These are phyloP conservation scores for Sepioteuthis lessoniana DNA, from an alignment of 2,888 invertebrate genomes.

Conservation along the genomic window DNA sequence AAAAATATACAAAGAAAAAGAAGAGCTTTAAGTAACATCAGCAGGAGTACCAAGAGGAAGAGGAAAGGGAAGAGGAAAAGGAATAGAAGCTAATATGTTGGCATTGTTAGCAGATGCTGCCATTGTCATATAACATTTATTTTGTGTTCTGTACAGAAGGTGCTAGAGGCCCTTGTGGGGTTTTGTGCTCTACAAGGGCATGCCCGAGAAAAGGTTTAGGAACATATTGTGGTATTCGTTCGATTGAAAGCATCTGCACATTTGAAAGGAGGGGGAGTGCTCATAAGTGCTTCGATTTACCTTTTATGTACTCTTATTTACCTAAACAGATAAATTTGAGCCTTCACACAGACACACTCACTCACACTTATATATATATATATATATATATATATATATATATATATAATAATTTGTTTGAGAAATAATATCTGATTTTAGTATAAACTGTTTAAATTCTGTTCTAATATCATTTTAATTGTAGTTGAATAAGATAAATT, in stretches of 20 bases:
- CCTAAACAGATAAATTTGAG: neutral
- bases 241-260: neutral
- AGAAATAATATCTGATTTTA: no score
- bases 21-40: neutral
- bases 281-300: neutral
- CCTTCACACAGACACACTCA: no score
- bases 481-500: no score
- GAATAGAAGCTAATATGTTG: neutral
- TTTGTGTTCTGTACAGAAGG: slow-evolving; percentile 6
- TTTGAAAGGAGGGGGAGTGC: neutral
- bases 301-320: neutral
- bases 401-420: no score
- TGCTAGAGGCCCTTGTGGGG: slow-evolving; percentile 33
- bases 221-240: neutral
- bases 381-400: neutral
- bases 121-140: neutral
- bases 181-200: neutral
- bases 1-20: neutral
- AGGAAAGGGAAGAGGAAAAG: neutral
- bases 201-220: neutral
- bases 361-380: neutral
- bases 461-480: no score
- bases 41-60: neutral
- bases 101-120: slow-evolving; percentile 3
- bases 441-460: no score